Conservation (phyloP, 2,113 vertebrate genomes). For the Eulemur rufifrons region DNA sequence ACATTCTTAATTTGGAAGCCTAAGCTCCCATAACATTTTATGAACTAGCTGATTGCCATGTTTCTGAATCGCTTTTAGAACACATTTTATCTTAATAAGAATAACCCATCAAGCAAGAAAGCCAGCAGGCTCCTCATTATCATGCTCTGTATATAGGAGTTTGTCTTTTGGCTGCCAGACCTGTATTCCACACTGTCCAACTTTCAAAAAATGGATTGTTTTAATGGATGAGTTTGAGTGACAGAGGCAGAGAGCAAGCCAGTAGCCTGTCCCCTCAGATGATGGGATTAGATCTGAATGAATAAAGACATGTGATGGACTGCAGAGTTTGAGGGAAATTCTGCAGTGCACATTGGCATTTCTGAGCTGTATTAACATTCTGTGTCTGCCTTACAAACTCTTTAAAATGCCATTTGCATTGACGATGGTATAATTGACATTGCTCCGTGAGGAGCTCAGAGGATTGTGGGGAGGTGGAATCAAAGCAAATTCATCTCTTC, state of each 20-base stretch:
- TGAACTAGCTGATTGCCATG: constrained; percentile 59
- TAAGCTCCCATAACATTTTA: constrained; percentile 49
- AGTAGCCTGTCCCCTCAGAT: constrained; percentile 58
- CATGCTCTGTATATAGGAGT: constrained; percentile 40
- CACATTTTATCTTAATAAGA: constrained; percentile 81
- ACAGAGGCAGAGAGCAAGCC: constrained; percentile 70
- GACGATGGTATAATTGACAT: constrained; percentile 83
- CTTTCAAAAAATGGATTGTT: constrained; percentile 74
- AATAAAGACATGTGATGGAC: constrained; percentile 62
- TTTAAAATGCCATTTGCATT: constrained; percentile 86
- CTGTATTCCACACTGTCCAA: constrained; percentile 67
- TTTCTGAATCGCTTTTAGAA: constrained; percentile 66
- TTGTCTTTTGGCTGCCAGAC: constrained; percentile 74
- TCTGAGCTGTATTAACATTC: constrained; percentile 81
- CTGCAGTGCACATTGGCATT: constrained; percentile 1
- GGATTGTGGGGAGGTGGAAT: constrained; percentile 77
- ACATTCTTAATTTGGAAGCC: constrained; percentile 50
- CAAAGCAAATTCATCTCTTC: constrained; percentile 78
- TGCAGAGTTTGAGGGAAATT: constrained; percentile 67
- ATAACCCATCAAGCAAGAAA: constrained; percentile 78
- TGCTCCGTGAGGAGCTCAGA: constrained; percentile 79
- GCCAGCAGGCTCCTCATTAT: constrained; percentile 66
- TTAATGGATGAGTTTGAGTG: constrained; percentile 80
- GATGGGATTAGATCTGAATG: constrained; percentile 61
- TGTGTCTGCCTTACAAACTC: constrained; percentile 65